phyloP scores from a whole-genome alignment of 2,888 invertebrate species.

The Altica lythri region DNA sequence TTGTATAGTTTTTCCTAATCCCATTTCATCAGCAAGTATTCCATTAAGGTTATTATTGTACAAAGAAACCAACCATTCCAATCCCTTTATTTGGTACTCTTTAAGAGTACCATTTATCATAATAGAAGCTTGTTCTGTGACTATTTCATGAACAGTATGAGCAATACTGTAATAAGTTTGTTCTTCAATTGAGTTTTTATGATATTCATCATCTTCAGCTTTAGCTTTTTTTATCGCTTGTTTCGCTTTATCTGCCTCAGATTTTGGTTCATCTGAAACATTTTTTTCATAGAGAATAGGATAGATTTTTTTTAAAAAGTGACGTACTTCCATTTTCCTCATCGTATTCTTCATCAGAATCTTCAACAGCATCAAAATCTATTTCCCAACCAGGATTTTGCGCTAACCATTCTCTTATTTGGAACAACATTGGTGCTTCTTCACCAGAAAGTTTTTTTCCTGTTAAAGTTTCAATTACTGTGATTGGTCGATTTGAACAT shows the following conservation, averaged over 20 bases:
- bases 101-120: slow-evolving; percentile 96
- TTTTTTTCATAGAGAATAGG: background rate
- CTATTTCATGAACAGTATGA: slow-evolving; percentile 94
- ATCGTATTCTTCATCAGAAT: slow-evolving; percentile 74
- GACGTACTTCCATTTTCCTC: slow-evolving; percentile 60
- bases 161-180: slow-evolving; percentile 98
- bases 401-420: slow-evolving; percentile 86
- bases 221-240: slow-evolving; percentile 31
- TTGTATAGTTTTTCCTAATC: slow-evolving; percentile 96
- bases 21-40: slow-evolving; percentile 99
- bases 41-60: slow-evolving; percentile 99
- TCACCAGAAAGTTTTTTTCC: slow-evolving; percentile 79
- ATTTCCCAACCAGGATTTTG: slow-evolving; percentile 95
- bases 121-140: slow-evolving; percentile 91
- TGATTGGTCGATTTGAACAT: slow-evolving; percentile 76
- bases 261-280: background rate
- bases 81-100: slow-evolving; percentile 96
- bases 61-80: slow-evolving; percentile 98
- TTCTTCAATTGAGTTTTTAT: slow-evolving; percentile 77
- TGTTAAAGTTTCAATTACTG: slow-evolving; percentile 85
- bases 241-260: slow-evolving; percentile 25
- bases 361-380: slow-evolving; percentile 74
- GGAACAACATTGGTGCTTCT: slow-evolving; percentile 85
- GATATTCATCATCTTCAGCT: slow-evolving; percentile 90
- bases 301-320: background rate